Evolutionary conservation across 2,888 invertebrate species (phyloP).

Genomic region (Chrysodeixis includens): DNA sequence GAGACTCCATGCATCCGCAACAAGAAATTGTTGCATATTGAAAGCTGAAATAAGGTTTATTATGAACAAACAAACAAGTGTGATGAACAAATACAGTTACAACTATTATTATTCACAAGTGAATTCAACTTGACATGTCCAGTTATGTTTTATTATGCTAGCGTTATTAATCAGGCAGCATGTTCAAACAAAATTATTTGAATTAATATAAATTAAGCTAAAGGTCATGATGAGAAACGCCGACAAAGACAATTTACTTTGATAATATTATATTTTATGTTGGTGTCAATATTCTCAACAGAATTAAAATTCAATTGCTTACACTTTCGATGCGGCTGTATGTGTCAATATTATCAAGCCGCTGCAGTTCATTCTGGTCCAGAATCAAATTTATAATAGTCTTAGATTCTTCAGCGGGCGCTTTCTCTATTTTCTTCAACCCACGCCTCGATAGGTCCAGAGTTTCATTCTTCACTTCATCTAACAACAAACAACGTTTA

Average conservation of each 20-base stretch:
- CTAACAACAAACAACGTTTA: constrained; percentile 50
- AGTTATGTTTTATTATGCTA: neutral
- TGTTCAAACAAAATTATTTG: neutral
- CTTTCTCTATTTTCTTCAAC: constrained; percentile 94
- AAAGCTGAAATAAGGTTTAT: constrained; percentile 90
- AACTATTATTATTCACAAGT: constrained; percentile 16
- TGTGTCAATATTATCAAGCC: constrained; percentile 96
- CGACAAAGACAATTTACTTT: neutral
- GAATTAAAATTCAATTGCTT: constrained; percentile 57
- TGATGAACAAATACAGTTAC: constrained; percentile 1
- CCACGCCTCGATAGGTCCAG: constrained; percentile 94
- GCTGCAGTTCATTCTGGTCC: constrained; percentile 96
- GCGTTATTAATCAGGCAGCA: neutral
- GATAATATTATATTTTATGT: neutral
- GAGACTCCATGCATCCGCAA: constrained; percentile 96
- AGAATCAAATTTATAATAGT: constrained; percentile 92
- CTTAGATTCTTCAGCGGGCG: constrained; percentile 91
- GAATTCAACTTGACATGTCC: neutral
- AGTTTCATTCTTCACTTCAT: constrained; percentile 82
- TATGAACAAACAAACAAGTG: constrained; percentile 3
- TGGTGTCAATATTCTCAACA: neutral
- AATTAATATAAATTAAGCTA: neutral
- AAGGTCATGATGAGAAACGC: neutral
- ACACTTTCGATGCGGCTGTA: constrained; percentile 94
- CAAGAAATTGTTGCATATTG: constrained; percentile 95